Evolutionary conservation across 2,888 invertebrate species (phyloP).

Genomic region (Automeris io): DNA sequence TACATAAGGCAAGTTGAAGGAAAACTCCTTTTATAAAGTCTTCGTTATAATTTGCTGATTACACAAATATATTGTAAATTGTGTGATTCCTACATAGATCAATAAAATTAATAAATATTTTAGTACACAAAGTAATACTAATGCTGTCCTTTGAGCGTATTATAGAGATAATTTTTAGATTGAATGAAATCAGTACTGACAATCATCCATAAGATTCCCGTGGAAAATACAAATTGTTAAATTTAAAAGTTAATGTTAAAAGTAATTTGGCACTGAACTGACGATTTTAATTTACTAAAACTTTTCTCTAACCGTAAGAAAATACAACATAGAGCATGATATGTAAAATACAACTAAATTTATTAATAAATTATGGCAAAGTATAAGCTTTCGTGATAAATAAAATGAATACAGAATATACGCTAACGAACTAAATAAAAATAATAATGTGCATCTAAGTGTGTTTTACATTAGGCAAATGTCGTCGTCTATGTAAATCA

Average conservation of each 20-base stretch:
- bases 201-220: slow-evolving; percentile 6
- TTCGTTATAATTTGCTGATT: slow-evolving; percentile 2
- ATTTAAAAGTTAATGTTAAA: no score
- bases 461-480: neutral
- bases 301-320: neutral
- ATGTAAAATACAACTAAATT: no score
- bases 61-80: neutral
- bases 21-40: slow-evolving; percentile 14
- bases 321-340: neutral
- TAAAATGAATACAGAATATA: neutral
- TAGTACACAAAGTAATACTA: neutral
- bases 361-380: neutral
- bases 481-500: no score
- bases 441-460: neutral
- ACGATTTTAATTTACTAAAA: neutral
- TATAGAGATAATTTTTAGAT: slow-evolving; percentile 6
- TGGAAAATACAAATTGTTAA: neutral
- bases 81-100: neutral
- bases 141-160: neutral
- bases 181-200: slow-evolving; percentile 10
- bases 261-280: neutral
- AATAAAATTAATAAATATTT: no score
- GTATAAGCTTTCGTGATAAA: no score
- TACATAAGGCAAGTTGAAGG: slow-evolving; percentile 24
- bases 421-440: neutral